phyloP scores from a whole-genome alignment of 35 echinoderm and acorn worm species.

The Chiridota heheva region DNA sequence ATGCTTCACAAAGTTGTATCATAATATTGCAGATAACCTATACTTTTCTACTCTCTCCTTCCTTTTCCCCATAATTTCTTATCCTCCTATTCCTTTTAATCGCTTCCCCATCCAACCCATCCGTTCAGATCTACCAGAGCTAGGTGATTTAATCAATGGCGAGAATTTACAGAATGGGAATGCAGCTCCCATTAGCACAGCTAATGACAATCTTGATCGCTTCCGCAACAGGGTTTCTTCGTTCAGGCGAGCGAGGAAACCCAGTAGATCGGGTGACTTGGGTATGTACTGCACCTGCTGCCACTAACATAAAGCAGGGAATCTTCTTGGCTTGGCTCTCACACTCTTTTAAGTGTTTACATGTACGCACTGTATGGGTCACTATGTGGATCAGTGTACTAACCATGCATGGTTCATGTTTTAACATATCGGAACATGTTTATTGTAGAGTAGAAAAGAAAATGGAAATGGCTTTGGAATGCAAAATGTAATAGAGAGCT shows the following conservation, averaged over 20 bases:
- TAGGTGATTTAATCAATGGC: constrained; percentile 11
- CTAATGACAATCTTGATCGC: constrained; percentile 51
- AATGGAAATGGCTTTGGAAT: too few species aligned
- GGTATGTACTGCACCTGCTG: too few species aligned
- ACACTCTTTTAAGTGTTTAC: too few species aligned
- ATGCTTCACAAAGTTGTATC: too few species aligned
- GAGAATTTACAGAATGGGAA: constrained; percentile 26
- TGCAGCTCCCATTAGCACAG: constrained; percentile 3
- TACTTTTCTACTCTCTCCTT: neutral
- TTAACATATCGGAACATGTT: too few species aligned
- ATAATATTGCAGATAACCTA: neutral
- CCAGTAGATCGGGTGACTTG: constrained; percentile 36
- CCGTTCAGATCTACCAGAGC: constrained; percentile 17
- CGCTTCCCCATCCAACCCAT: neutral
- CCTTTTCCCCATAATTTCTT: neutral
- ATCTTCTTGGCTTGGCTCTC: too few species aligned
- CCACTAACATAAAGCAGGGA: too few species aligned
- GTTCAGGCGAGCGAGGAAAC: constrained; percentile 7
- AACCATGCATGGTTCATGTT: too few species aligned
- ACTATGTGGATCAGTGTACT: too few species aligned
- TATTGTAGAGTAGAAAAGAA: too few species aligned
- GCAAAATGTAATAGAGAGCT: too few species aligned
- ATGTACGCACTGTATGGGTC: too few species aligned
- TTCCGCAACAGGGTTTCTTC: constrained; percentile 48
- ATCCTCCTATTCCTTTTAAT: neutral